Evolutionary conservation across 2,888 invertebrate genomes (phyloP).

Genomic region (Xylota segnis): DNA sequence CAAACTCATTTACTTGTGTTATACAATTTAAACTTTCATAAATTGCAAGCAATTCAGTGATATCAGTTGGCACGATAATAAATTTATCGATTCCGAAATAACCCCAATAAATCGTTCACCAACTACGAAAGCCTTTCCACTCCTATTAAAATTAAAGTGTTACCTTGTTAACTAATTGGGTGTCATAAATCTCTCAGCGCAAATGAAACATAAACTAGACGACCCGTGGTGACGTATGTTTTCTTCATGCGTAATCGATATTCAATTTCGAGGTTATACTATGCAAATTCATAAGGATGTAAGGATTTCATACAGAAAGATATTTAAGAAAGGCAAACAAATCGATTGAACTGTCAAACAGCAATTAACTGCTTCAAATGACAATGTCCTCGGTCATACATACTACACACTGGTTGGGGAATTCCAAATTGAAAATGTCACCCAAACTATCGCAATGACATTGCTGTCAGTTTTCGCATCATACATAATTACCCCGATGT

Average conservation of each 20-base stretch:
- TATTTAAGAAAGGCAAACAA: too few species aligned
- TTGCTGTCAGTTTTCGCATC: constrained; percentile 25
- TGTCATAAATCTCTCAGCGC: not conserved
- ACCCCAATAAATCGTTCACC: too few species aligned
- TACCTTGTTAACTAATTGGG: not conserved
- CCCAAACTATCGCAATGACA: constrained; percentile 25
- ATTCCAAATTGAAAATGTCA: not conserved
- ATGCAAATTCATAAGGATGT: too few species aligned
- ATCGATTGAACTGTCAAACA: not conserved
- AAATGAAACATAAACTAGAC: not conserved
- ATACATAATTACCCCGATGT: constrained; percentile 57
- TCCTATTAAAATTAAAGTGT: not conserved
- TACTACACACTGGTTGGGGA: not conserved
- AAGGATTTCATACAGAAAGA: too few species aligned
- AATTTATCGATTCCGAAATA: too few species aligned
- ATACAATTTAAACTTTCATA: too few species aligned
- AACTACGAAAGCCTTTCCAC: too few species aligned
- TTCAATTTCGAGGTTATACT: too few species aligned
- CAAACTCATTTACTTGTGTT: too few species aligned
- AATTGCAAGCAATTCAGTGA: too few species aligned
- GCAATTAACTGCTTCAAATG: not conserved
- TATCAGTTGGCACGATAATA: too few species aligned
- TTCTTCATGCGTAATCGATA: constrained; percentile 1
- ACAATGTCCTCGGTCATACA: too few species aligned
- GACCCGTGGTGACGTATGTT: not conserved